phyloP scores from a whole-genome alignment of 2,797 vertebrate genomes.

The Brotogeris chrysoptera region DNA sequence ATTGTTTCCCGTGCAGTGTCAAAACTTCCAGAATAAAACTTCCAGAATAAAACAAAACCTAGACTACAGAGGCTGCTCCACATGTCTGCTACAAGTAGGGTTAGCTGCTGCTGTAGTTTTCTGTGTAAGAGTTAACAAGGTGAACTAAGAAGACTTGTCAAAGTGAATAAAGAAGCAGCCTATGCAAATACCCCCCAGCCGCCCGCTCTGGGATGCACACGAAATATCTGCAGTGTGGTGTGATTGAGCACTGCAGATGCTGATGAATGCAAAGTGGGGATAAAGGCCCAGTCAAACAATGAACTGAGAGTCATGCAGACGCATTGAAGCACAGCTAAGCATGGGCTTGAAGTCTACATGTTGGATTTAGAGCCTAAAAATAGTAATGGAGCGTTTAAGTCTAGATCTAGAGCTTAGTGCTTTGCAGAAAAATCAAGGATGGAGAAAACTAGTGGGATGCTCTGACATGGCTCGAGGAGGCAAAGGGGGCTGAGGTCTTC shows the following conservation, averaged over 20 bases:
- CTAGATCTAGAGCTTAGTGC: background rate
- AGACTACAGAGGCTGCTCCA: background rate
- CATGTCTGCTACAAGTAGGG: rapidly evolving
- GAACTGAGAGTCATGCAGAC: rapidly evolving
- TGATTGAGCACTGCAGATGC: background rate
- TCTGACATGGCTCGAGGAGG: background rate
- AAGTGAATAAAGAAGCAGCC: background rate
- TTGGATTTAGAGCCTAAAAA: background rate
- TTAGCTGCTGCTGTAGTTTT: background rate
- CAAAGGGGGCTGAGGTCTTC: background rate
- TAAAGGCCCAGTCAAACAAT: background rate
- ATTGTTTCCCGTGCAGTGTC: background rate
- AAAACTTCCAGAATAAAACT: background rate
- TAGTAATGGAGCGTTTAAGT: background rate
- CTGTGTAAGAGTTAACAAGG: background rate
- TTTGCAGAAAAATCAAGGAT: background rate
- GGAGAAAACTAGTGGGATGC: background rate
- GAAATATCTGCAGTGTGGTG: rapidly evolving
- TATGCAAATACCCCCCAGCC: background rate
- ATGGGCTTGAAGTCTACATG: background rate
- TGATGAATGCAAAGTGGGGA: background rate
- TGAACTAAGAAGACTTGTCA: constrained; percentile 24
- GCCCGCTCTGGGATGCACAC: background rate
- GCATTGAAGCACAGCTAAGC: background rate
- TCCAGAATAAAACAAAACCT: background rate